Base-by-base conservation (phyloP, 2,113 vertebrate genomes). In the Pongo abelii region DNA sequence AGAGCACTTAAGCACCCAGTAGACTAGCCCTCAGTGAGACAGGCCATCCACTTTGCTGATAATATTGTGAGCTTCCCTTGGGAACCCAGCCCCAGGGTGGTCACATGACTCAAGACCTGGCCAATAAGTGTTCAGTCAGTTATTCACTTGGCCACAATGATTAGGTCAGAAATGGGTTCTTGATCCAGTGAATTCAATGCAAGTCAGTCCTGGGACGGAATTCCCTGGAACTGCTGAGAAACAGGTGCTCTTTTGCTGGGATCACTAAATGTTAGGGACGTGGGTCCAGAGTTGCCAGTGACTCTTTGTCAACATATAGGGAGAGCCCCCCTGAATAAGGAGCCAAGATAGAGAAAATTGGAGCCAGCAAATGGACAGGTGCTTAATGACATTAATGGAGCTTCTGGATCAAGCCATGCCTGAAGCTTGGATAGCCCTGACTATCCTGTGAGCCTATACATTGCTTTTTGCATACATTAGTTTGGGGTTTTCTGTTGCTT, bases 1-100 rank as follows among this genome's bases (percentile, higher is more conserved):
- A 30, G 35, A 74, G 25, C 9, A 6, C 1, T 8, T 1, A 46
- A 23, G 4, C 32, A n/a, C 8, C 9, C 52, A 7, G 48, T 0
- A 55, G 61, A 64, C 61, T 27, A 23, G 2, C 27, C 32, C 9
- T 11, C 48, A 8, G 50, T 0, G 0, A 17, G 17, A 17, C 57
- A 75, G 57, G 57, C 23, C 12, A 32, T 61, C 40, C 12, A 25
- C 2, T 30, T 16, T n/a, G 69, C 52, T 80, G 46, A 57, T 40
- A 59, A 48, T 30, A 50, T 18, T 46, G 74, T 35, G 12, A 12
- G 69, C 27, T 74, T 77, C 84, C 43, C 23, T 61, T 80, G 57
- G 40, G 52, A 57, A 81, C 2, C 23, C 27, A 55, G 14, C 4
- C 25, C 30, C 38, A 38, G 52, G 38, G 17, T 18, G 30, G 35